Conservation (phyloP, 2,113 vertebrate species). For the Sapayoa aenigma region DNA sequence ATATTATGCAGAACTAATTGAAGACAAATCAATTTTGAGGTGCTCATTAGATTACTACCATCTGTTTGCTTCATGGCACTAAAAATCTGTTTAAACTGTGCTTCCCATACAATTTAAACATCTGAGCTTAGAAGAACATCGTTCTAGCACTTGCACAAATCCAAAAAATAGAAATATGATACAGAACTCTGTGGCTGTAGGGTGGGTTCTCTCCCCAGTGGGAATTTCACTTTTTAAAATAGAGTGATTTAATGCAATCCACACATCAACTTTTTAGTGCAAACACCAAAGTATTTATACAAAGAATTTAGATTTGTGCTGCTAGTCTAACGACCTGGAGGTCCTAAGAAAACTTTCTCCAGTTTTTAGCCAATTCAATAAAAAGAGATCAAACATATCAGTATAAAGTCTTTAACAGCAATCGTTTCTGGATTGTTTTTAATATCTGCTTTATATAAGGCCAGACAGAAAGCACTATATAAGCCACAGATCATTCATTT, state of each 20-base stretch:
- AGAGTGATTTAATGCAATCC: not conserved
- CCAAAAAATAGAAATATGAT: not conserved
- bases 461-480: not conserved
- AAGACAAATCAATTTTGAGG: not conserved
- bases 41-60: not conserved
- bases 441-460: not conserved
- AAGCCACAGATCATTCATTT: no score
- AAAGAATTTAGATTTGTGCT: not conserved
- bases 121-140: not conserved
- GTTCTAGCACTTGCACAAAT: not conserved
- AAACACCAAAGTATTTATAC: not conserved
- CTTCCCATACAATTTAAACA: not conserved
- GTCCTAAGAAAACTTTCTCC: not conserved
- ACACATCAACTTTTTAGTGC: not conserved
- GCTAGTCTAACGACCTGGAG: not conserved
- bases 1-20: not conserved
- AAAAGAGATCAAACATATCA: not conserved
- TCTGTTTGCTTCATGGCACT: not conserved
- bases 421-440: not conserved
- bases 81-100: not conserved
- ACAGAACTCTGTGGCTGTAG: not conserved
- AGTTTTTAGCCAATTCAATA: not conserved
- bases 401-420: not conserved
- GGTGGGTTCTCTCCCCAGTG: not conserved
- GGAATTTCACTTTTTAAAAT: not conserved